A percentile compares a stretch with the other conserved stretches of the same genome.
Conservation (phyloP, 53 echinoderm and acorn worm species). For the Zoroaster sp. region DNA sequence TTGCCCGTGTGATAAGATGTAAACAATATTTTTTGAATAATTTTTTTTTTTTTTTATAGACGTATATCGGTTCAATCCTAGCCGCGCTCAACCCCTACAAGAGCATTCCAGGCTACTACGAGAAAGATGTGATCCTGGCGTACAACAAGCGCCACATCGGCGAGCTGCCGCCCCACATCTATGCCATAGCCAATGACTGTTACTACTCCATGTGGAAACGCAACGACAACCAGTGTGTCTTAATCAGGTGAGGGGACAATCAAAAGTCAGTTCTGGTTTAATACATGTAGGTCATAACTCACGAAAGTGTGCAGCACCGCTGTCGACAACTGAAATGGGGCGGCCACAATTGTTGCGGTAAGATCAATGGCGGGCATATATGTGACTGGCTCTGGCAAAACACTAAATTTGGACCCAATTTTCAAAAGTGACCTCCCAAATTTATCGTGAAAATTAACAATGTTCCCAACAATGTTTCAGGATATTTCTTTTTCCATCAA, state of each 20-base stretch:
- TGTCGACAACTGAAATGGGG: too few species aligned
- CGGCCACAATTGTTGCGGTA: too few species aligned
- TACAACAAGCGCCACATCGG: conserved; percentile 95
- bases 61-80: conserved; percentile 95
- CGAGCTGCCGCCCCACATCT: conserved; percentile 94
- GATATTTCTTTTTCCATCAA: too few species aligned
- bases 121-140: conserved; percentile 71
- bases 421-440: too few species aligned
- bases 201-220: conserved; percentile 98
- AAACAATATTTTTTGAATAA: not conserved
- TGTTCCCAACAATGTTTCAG: too few species aligned
- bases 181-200: conserved; percentile 91
- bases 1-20: too few species aligned
- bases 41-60: conserved; percentile 60
- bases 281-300: not conserved
- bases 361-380: too few species aligned
- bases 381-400: too few species aligned
- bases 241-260: conserved; percentile 77
- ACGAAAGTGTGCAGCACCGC: too few species aligned
- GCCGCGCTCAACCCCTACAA: conserved; percentile 97
- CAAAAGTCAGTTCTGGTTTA: not conserved
- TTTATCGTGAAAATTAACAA: too few species aligned
- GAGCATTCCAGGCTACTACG: conserved; percentile 66
- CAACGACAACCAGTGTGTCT: conserved; percentile 93
- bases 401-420: too few species aligned